Evolutionary conservation across 2,888 invertebrate genomes (phyloP).

Genomic region (Lithophane ornitopus): DNA sequence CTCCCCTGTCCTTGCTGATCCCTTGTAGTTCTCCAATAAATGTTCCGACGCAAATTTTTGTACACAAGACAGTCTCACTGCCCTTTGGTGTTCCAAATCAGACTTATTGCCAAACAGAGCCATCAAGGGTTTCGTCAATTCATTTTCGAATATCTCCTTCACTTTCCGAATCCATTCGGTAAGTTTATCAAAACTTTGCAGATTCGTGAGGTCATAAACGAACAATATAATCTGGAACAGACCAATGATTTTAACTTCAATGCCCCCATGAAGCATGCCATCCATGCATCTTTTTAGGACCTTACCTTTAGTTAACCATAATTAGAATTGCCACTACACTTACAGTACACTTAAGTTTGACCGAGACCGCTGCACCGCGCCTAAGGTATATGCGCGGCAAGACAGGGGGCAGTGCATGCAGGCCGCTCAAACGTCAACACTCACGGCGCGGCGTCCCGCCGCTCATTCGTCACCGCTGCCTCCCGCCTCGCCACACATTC

Average conservation of each 20-base stretch:
- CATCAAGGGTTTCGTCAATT: constrained; percentile 89
- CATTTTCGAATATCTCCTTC: constrained; percentile 81
- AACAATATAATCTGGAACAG: constrained; percentile 93
- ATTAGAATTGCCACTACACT: background rate
- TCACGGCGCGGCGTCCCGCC: too few species aligned
- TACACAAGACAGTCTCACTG: constrained; percentile 92
- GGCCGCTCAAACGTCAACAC: too few species aligned
- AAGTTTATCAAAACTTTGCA: constrained; percentile 94
- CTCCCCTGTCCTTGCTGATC: constrained; percentile 94
- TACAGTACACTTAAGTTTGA: too few species aligned
- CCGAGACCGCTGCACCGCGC: too few species aligned
- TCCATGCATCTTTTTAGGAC: background rate
- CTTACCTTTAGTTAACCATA: background rate
- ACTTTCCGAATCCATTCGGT: constrained; percentile 93
- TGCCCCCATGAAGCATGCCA: background rate
- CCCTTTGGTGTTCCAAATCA: constrained; percentile 94
- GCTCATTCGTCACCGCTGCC: too few species aligned
- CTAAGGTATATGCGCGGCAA: too few species aligned
- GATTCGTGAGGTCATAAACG: constrained; percentile 96
- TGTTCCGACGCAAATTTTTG: constrained; percentile 92
- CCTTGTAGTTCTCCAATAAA: constrained; percentile 91
- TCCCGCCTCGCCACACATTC: too few species aligned
- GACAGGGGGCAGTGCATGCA: too few species aligned
- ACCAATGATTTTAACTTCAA: constrained; percentile 3
- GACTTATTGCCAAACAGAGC: constrained; percentile 93